Evolutionary conservation across 2,888 invertebrate species (phyloP).

Genomic region (Notodonta dromedarius): DNA sequence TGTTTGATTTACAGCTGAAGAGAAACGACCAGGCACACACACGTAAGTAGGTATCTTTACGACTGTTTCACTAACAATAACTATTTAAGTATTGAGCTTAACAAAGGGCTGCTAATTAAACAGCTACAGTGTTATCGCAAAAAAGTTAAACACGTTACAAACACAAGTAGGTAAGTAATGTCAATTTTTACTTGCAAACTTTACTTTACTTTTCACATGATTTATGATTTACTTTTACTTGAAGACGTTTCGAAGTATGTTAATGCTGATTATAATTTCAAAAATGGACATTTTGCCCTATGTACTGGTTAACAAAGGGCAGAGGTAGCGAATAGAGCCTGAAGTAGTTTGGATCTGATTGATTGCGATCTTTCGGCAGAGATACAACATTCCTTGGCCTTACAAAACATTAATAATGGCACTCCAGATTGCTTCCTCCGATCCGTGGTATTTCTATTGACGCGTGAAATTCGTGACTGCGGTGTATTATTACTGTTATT

Average conservation of each 20-base stretch:
- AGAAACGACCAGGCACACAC: conserved; percentile 48
- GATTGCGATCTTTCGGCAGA: conserved; percentile 21
- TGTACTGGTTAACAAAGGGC: conserved; percentile 19
- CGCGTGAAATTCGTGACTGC: conserved; percentile 21
- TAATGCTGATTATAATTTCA: not conserved
- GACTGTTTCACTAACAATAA: conserved; percentile 43
- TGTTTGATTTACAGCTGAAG: conserved; percentile 67
- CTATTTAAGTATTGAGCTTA: conserved; percentile 28
- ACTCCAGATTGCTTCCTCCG: conserved; percentile 14
- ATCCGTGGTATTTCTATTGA: conserved; percentile 22
- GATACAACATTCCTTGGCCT: conserved; percentile 26
- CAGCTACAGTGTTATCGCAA: not conserved
- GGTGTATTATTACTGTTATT: conserved; percentile 11
- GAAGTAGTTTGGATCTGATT: conserved; percentile 29
- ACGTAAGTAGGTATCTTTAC: conserved; percentile 40
- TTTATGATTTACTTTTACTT: not conserved
- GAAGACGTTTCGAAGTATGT: no score
- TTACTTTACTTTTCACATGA: no score
- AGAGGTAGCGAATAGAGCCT: conserved; percentile 23
- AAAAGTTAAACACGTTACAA: no score
- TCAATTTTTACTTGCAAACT: no score
- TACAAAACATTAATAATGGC: conserved; percentile 33
- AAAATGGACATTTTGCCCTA: conserved; percentile 14
- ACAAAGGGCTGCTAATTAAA: conserved; percentile 12
- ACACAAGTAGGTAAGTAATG: no score